Conservation (phyloP, 2,113 vertebrate species). For the Ploceus nigricollis region DNA sequence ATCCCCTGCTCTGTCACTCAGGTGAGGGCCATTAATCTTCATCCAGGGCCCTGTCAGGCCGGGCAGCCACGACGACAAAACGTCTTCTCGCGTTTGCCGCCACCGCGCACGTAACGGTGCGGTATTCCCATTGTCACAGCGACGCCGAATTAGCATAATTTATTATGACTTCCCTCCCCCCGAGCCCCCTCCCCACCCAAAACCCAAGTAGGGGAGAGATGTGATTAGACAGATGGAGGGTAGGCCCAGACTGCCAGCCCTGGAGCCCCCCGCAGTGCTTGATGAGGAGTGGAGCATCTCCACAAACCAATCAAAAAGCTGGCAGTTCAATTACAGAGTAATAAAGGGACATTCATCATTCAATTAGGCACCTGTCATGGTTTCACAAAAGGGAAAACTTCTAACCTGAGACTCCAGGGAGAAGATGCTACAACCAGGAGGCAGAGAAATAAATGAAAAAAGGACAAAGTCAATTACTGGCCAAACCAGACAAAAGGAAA, state of each 20-base stretch:
- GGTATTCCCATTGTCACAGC: conserved; percentile 75
- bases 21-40: conserved; percentile 98
- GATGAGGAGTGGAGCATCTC: conserved; percentile 76
- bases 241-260: conserved; percentile 82
- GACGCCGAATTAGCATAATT: conserved; percentile 86
- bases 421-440: conserved; percentile 77
- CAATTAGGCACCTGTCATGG: conserved; percentile 99
- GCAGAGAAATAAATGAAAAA: conserved; percentile 77
- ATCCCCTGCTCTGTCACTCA: conserved; percentile 96
- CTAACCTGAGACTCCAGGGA: conserved; percentile 81
- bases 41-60: conserved; percentile 89
- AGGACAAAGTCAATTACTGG: conserved; percentile 80
- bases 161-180: conserved; percentile 80
- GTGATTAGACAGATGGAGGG: conserved; percentile 94
- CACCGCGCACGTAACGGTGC: conserved; percentile 61
- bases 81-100: conserved; percentile 66
- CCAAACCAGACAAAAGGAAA: conserved; percentile 70
- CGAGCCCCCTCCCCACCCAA: conserved; percentile 52
- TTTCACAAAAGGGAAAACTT: conserved; percentile 88
- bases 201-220: conserved; percentile 74
- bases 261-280: conserved; percentile 73
- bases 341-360: conserved; percentile 99
- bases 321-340: conserved; percentile 94
- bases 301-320: conserved; percentile 86
- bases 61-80: conserved; percentile 73